A percentile compares a stretch with the other conserved stretches of the same genome.
phyloP scores from a whole-genome alignment of 2,888 invertebrate genomes.

The Sphaerophoria taeniata region DNA sequence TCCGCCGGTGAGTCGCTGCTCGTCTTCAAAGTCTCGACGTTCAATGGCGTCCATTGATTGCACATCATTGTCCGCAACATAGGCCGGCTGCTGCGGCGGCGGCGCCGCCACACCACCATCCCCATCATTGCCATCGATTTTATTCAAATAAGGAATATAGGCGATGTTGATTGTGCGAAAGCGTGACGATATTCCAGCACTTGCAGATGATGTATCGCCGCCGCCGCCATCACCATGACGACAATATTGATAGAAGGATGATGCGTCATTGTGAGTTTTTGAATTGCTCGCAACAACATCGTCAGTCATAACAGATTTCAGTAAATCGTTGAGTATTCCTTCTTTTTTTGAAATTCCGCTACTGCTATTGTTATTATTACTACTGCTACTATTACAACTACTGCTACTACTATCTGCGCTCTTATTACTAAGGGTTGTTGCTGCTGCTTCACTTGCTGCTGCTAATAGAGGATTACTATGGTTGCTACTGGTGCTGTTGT shows the following conservation, averaged over 20 bases:
- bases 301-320: constrained; percentile 33
- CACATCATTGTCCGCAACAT: constrained; percentile 79
- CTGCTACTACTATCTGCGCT: constrained; percentile 53
- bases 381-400: constrained; percentile 54
- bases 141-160: constrained; percentile 55
- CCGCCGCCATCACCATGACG: constrained; percentile 46
- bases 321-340: constrained; percentile 58
- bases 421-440: constrained; percentile 58
- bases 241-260: constrained; percentile 37
- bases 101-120: background rate
- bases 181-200: constrained; percentile 80
- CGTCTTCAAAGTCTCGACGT: constrained; percentile 82
- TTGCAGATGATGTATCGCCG: constrained; percentile 45
- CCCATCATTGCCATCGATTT: constrained; percentile 37
- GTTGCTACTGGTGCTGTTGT: constrained; percentile 75
- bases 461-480: constrained; percentile 71
- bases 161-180: constrained; percentile 80
- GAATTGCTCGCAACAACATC: constrained; percentile 1
- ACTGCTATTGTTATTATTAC: constrained; percentile 43
- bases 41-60: constrained; percentile 83
- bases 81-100: background rate
- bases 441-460: too few relatives aligned
- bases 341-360: constrained; percentile 59
- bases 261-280: background rate
- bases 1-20: constrained; percentile 81